Evolutionary conservation across 1,140 invertebrate species (phyloP).

Genomic region (Euwallacea similis): DNA sequence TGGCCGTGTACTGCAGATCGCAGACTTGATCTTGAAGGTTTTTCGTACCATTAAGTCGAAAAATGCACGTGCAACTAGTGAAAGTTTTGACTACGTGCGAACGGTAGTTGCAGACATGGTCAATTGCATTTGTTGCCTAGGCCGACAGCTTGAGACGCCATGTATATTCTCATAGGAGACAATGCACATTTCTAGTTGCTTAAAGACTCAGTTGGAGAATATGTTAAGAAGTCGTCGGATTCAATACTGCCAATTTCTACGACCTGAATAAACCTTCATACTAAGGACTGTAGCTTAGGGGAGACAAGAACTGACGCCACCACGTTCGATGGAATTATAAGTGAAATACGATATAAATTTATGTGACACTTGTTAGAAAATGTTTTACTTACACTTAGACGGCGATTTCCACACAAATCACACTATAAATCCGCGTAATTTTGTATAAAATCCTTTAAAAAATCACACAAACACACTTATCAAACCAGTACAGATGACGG

Average conservation of each 20-base stretch:
- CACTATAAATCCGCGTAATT: slow-evolving; percentile 43
- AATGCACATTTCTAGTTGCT: too few relatives aligned
- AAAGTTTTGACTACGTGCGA: slow-evolving; percentile 37
- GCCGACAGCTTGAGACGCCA: too few relatives aligned
- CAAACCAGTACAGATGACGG: slow-evolving; percentile 52
- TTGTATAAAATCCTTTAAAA: slow-evolving; percentile 44
- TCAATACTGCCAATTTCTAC: too few relatives aligned
- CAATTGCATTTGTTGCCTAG: slow-evolving; percentile 6
- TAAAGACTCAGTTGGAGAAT: too few relatives aligned
- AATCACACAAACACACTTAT: slow-evolving; percentile 45
- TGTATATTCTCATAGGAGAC: too few relatives aligned
- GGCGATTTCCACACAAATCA: slow-evolving; percentile 41
- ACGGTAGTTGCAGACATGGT: slow-evolving; percentile 23
- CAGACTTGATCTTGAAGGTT: slow-evolving; percentile 19
- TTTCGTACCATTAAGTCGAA: slow-evolving; percentile 13
- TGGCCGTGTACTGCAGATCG: slow-evolving; percentile 10
- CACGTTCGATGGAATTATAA: slow-evolving; percentile 46
- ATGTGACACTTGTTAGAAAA: slow-evolving; percentile 45
- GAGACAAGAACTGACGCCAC: slow-evolving; percentile 44
- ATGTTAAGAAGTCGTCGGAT: too few relatives aligned
- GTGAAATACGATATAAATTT: slow-evolving; percentile 48
- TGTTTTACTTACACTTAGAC: slow-evolving; percentile 33
- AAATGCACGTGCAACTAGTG: slow-evolving; percentile 35
- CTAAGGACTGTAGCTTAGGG: too few relatives aligned
- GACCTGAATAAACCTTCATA: too few relatives aligned